Base-by-base conservation (phyloP, 2,888 invertebrate genomes). In the Thereva unica region DNA sequence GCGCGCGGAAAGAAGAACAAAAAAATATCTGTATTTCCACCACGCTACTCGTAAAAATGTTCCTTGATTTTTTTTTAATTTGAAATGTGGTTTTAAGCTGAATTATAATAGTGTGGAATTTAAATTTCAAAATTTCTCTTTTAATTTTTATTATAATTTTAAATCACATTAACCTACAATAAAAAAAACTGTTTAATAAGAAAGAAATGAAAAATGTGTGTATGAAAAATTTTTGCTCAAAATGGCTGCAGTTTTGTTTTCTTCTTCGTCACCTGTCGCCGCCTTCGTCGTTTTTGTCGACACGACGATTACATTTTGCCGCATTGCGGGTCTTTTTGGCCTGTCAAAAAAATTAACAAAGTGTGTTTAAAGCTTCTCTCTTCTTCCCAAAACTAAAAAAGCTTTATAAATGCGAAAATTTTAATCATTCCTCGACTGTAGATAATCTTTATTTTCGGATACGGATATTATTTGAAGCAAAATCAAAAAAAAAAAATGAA, bases 251-350 rank as follows among this genome's bases (percentile, higher is more conserved):
- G 59, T 67, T 64, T 64, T 67, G 49, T 71, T 68, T 66, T 69
- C 52, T 23, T 23, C 23, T 67, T 67, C 73, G 77, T 78, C 77
- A 78, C 77, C 75, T 78, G 77, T 76, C 78, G 75, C 75, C 77
- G 75, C 77, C 78, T 77, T 79, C 74, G 76, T 79, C 74, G 76
- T 74, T 71, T 72, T 71, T 45, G 67, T 41, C 50, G 42, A 54
- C 63, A 57, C 68, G 65, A 68, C 65, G 64, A 61, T 67, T 70
- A 70, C 69, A 73, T 73, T 77, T 80, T 80, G 80, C 80, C 81
- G 81, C 81, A 81, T 77, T 81, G 81, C 81, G 81, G 81, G 79
- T 80, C 78, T 80, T 74, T 70, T 67, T 68, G 56, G 53, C 38
- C 34, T 69, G 59, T 69, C 67, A 67, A 57, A 69, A 47, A 64